Percentiles rank a stretch among this genome's conserved stretches.
Conservation (phyloP, 2,797 vertebrate genomes). For the Acipenser transmontanus region DNA sequence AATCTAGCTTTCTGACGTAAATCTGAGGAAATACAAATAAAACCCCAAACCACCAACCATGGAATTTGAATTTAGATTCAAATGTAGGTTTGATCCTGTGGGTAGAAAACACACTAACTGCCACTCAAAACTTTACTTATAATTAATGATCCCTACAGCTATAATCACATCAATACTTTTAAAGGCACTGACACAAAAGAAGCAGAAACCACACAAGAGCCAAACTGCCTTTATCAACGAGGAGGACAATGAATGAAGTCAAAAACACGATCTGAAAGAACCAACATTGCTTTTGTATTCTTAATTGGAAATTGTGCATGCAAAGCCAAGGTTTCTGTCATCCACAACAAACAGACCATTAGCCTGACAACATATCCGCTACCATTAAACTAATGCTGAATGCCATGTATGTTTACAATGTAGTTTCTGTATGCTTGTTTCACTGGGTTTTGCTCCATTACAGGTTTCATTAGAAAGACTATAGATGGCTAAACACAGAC, state of each 20-base stretch:
- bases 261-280: too few relatives aligned
- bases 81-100: slow-evolving; percentile 59
- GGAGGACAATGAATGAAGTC: background rate
- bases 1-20: background rate
- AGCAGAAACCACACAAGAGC: slow-evolving; percentile 31
- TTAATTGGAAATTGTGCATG: too few relatives aligned
- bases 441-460: too few relatives aligned
- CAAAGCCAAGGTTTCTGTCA: too few relatives aligned
- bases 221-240: slow-evolving; percentile 25
- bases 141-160: slow-evolving; percentile 45
- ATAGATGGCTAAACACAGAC: too few relatives aligned
- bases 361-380: too few relatives aligned
- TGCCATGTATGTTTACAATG: too few relatives aligned
- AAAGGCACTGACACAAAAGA: slow-evolving; percentile 47
- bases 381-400: too few relatives aligned
- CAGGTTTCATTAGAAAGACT: too few relatives aligned
- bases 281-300: too few relatives aligned
- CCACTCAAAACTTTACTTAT: slow-evolving; percentile 61
- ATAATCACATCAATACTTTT: slow-evolving; percentile 61
- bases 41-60: slow-evolving; percentile 49
- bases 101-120: slow-evolving; percentile 57
- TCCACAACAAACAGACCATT: too few relatives aligned
- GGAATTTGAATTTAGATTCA: slow-evolving; percentile 66
- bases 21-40: background rate
- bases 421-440: too few relatives aligned